Evolutionary conservation across 2,888 invertebrate species (phyloP).

Genomic region (Artemia sinica): DNA sequence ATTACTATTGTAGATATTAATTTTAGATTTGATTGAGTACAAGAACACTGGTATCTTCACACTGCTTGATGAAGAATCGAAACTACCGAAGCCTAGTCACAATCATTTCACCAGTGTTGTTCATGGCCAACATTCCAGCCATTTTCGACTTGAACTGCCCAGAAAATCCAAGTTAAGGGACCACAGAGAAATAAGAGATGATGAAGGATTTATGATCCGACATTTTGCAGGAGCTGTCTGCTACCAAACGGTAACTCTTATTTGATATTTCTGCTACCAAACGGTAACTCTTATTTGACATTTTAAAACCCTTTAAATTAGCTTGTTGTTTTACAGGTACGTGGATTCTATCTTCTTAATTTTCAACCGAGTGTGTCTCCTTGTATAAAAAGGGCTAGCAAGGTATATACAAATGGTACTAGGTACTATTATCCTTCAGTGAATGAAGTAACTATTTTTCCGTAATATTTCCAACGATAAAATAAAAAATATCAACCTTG

Average conservation of each 20-base stretch:
- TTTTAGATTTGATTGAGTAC: constrained; percentile 46
- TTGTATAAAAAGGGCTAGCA: no score
- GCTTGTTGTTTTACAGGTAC: neutral
- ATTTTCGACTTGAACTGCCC: constrained; percentile 72
- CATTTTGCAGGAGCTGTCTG: constrained; percentile 97
- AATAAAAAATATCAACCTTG: no score
- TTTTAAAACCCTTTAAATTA: neutral
- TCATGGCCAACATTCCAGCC: constrained; percentile 60
- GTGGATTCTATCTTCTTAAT: neutral
- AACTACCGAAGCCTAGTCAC: constrained; percentile 75
- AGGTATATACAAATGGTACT: no score
- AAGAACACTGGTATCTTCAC: constrained; percentile 77
- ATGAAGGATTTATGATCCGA: constrained; percentile 84
- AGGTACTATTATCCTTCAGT: no score
- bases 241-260: no score
- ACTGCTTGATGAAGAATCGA: constrained; percentile 82
- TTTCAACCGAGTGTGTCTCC: no score
- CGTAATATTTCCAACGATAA: no score
- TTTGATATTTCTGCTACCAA: no score
- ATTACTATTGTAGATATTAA: constrained; percentile 87
- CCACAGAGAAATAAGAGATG: constrained; percentile 83
- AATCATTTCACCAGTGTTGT: constrained; percentile 74
- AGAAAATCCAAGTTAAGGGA: constrained; percentile 67
- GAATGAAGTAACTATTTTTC: no score
- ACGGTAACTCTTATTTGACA: constrained; percentile 43